Base-by-base conservation (phyloP, 2,113 vertebrate genomes). In the rat (Rattus norvegicus) region DNA sequence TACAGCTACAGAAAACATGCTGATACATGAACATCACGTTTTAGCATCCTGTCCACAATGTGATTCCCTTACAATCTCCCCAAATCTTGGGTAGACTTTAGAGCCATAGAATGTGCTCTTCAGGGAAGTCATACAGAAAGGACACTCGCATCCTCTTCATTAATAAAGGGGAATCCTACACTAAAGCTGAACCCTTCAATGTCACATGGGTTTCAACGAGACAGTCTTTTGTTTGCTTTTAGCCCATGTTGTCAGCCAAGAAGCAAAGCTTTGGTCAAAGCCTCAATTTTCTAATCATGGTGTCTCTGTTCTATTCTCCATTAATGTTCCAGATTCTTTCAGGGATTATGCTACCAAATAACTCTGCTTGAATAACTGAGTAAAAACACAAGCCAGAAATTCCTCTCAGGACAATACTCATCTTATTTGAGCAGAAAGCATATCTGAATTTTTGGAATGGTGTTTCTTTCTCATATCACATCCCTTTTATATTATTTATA, bases 331-430 rank as follows among this genome's bases (percentile, higher is more conserved):
- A 92, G 75, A 83, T 61, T 33, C 10, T 73, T 83, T 86, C 28
- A 69, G 8, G 30, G 61, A 63, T 95, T 94, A 87, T 76, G 47
- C 92, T 91, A 43, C 72, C 96, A 80, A 88, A 88, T 96, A 70
- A 67, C 43, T 88, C 2, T 47, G 72, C 26, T 89, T 87, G 79
- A 65, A 47, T 84, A 94, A 88, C 59, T 16, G 22, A 91, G 70
- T 54, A 77, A 33, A 92, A 96, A 73, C 52, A 85, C 22, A 90
- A 94, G 28, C 72, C 52, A 86, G 14, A 87, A 91, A 65, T 89
- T 47, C 49, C 61, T 87, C 56, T 59, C 39, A 47, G 43, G 76
- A 26, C 52, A 72, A 67, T 87, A 95, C 79, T 92, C 69, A 70
- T 90, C 69, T 92, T 69, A n/a, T 59, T 59, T 94, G 86, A 13